These are phyloP conservation scores for Tetragonisca angustula DNA, from an alignment of 2,888 invertebrate genomes.

Conservation along the genomic window DNA sequence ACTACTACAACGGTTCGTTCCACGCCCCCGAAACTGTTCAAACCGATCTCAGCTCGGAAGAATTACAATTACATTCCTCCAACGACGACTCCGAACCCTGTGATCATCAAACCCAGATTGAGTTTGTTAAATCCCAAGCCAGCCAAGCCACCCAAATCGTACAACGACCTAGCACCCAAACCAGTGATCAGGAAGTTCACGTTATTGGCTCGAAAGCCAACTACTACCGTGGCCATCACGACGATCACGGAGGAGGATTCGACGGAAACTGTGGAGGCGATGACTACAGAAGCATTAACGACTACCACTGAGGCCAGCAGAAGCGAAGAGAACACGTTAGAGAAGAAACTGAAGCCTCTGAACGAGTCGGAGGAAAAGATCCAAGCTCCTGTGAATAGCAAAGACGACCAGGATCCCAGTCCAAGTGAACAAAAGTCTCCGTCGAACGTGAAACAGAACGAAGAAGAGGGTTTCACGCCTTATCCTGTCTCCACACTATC, in stretches of 20 bases:
- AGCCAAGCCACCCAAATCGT: constrained; percentile 77
- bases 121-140: constrained; percentile 78
- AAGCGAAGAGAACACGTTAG: constrained; percentile 65
- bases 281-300: constrained; percentile 6
- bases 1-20: constrained; percentile 67
- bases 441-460: constrained; percentile 5
- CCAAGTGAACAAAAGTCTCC: constrained; percentile 52
- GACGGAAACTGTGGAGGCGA: constrained; percentile 14
- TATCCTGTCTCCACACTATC: constrained; percentile 65
- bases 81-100: constrained; percentile 79
- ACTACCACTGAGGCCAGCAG: constrained; percentile 32
- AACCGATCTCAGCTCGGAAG: constrained; percentile 77
- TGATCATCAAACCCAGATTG: constrained; percentile 77
- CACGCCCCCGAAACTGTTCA: constrained; percentile 76
- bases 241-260: constrained; percentile 27
- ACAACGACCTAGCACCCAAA: constrained; percentile 80
- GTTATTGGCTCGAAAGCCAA: constrained; percentile 70
- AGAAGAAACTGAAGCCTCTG: constrained; percentile 43
- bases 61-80: constrained; percentile 79
- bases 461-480: constrained; percentile 59
- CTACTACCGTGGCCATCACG: constrained; percentile 52
- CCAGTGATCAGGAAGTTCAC: constrained; percentile 79
- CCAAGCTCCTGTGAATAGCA: not conserved
- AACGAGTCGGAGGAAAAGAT: constrained; percentile 17
- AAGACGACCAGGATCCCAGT: constrained; percentile 52